A percentile compares a stretch with the other conserved stretches of the same genome.
Evolutionary conservation across 2,113 vertebrate genomes (phyloP).

Genomic region (Gymnobelideus leadbeateri): DNA sequence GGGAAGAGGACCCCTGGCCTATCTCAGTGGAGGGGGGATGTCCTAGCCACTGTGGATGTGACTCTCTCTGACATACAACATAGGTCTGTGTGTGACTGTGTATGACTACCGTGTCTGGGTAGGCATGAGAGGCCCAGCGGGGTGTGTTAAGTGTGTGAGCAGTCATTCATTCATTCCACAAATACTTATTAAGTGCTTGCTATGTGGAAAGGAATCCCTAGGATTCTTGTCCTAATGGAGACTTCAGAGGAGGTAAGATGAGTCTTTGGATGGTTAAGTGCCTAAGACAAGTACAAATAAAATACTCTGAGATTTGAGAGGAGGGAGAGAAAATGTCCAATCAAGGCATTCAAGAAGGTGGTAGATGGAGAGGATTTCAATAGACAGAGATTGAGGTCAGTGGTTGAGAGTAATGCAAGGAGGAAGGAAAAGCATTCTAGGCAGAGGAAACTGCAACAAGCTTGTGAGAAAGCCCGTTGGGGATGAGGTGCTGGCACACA

Average conservation of each 20-base stretch:
- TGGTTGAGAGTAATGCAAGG: not conserved
- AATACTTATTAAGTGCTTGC: not conserved
- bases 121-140: not conserved
- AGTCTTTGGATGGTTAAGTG: not conserved
- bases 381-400: slow-evolving; percentile 33
- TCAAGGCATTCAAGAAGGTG: not conserved
- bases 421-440: not conserved
- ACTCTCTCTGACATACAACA: not conserved
- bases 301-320: not conserved
- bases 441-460: not conserved
- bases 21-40: not conserved
- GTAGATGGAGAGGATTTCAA: not conserved
- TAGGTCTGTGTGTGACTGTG: not conserved
- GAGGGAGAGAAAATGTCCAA: not conserved
- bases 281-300: not conserved
- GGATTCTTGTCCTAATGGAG: not conserved
- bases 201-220: not conserved
- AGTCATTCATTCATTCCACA: not conserved
- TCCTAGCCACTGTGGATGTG: not conserved
- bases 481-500: not conserved
- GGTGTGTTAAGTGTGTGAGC: not conserved
- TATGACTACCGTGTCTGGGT: not conserved
- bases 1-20: not conserved
- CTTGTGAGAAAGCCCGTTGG: not conserved
- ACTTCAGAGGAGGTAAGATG: not conserved